A percentile compares a stretch with the other conserved stretches of the same genome.
Conservation (phyloP, 2,797 vertebrate genomes). For the Neosilurus mollespiculum region DNA sequence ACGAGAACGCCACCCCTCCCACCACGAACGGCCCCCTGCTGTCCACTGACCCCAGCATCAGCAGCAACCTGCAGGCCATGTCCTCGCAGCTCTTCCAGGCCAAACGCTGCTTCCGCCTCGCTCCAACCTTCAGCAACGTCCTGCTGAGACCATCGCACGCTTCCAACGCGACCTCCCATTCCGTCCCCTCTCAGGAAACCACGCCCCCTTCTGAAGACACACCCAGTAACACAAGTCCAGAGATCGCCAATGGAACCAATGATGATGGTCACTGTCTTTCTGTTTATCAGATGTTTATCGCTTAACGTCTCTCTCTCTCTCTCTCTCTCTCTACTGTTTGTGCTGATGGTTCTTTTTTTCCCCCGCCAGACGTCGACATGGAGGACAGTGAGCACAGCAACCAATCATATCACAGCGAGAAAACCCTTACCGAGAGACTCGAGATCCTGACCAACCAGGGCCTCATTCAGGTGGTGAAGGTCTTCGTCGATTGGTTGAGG, state of each 20-base stretch:
- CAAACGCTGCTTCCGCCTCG: conserved; percentile 94
- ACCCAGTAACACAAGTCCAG: conserved; percentile 49
- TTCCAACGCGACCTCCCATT: conserved; percentile 51
- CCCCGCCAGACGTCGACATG: conserved; percentile 79
- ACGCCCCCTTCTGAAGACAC: conserved; percentile 67
- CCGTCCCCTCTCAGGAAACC: conserved; percentile 60
- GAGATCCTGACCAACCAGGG: conserved; percentile 88
- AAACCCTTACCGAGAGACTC: conserved; percentile 86
- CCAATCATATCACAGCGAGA: conserved; percentile 83
- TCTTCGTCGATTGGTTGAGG: conserved; percentile 94
- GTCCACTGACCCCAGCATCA: conserved; percentile 83
- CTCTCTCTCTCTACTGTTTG: neutral
- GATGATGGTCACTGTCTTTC: conserved; percentile 66
- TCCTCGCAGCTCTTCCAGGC: conserved; percentile 95
- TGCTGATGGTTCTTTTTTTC: neutral
- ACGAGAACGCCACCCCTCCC: conserved; percentile 65
- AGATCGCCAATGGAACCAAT: conserved; percentile 74
- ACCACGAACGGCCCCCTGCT: conserved; percentile 77
- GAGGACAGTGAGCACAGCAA: conserved; percentile 86
- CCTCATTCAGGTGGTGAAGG: conserved; percentile 89
- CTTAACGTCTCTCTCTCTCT: neutral
- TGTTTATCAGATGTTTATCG: neutral
- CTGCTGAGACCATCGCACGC: conserved; percentile 76
- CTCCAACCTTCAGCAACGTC: conserved; percentile 94
- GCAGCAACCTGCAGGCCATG: conserved; percentile 97